Conservation (phyloP, 2,113 vertebrate genomes). For the Lagenorhynchus albirostris region DNA sequence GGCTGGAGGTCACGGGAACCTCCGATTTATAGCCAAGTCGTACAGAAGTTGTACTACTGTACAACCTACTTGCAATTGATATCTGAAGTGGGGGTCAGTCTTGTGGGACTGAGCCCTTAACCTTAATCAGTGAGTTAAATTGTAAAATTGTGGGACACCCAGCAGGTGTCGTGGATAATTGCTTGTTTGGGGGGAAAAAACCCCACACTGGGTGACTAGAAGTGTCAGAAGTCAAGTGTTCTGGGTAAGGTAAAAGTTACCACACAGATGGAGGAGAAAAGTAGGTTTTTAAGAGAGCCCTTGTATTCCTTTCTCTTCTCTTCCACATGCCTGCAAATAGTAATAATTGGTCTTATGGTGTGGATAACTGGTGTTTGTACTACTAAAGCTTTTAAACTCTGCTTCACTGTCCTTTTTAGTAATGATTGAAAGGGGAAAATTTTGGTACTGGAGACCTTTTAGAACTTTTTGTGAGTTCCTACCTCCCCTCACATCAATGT, state of each 20-base stretch:
- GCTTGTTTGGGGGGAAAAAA: background rate
- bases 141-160: background rate
- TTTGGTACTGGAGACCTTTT: background rate
- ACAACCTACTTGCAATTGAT: background rate
- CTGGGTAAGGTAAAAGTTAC: background rate
- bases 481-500: background rate
- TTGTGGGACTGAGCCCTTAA: background rate
- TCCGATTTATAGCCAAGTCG: background rate
- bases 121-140: background rate
- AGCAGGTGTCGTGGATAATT: background rate
- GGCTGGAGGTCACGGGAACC: background rate
- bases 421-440: background rate
- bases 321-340: background rate
- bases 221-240: background rate
- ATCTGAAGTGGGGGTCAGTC: background rate
- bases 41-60: background rate
- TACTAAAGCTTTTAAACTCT: constrained; percentile 27
- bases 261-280: background rate
- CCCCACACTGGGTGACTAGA: background rate
- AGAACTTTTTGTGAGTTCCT: background rate
- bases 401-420: constrained; percentile 11
- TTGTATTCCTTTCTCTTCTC: background rate
- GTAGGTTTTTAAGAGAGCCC: background rate
- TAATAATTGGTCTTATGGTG: background rate
- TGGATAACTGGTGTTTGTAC: constrained; percentile 7